Conservation (phyloP, 2,888 invertebrate species). For the Drosophila paracracens region DNA sequence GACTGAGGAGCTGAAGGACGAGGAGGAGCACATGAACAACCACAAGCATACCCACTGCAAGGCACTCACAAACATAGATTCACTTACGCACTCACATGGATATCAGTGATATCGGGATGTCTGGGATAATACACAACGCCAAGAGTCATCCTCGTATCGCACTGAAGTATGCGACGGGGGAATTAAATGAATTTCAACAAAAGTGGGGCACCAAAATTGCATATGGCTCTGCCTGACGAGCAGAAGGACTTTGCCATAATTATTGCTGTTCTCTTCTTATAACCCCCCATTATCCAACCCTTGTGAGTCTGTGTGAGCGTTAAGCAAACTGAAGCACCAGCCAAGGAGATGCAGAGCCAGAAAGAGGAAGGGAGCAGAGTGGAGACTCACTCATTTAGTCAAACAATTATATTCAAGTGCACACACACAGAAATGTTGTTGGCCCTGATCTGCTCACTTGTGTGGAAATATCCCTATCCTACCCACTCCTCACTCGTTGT, state of each 20-base stretch:
- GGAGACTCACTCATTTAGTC: conserved; percentile 73
- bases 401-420: conserved; percentile 77
- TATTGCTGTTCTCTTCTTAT: conserved; percentile 57
- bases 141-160: conserved; percentile 52
- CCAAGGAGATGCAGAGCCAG: not conserved
- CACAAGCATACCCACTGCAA: conserved; percentile 18
- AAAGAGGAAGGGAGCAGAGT: not conserved
- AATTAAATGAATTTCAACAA: conserved; percentile 76
- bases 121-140: conserved; percentile 36
- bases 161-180: conserved; percentile 62
- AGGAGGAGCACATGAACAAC: not conserved
- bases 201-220: conserved; percentile 47
- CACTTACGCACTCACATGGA: conserved; percentile 22
- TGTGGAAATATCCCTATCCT: conserved; percentile 69
- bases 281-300: conserved; percentile 6
- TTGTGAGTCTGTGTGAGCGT: conserved; percentile 23
- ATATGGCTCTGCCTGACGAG: conserved; percentile 34
- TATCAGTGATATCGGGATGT: conserved; percentile 29
- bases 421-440: conserved; percentile 58
- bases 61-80: conserved; percentile 31
- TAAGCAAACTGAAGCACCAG: conserved; percentile 46
- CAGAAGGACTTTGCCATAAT: conserved; percentile 66
- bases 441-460: conserved; percentile 66
- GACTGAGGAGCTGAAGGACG: conserved; percentile 11
- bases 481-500: not conserved